Evolutionary conservation across 2,888 invertebrate genomes (phyloP).

Genomic region (Argyresthia albistria): DNA sequence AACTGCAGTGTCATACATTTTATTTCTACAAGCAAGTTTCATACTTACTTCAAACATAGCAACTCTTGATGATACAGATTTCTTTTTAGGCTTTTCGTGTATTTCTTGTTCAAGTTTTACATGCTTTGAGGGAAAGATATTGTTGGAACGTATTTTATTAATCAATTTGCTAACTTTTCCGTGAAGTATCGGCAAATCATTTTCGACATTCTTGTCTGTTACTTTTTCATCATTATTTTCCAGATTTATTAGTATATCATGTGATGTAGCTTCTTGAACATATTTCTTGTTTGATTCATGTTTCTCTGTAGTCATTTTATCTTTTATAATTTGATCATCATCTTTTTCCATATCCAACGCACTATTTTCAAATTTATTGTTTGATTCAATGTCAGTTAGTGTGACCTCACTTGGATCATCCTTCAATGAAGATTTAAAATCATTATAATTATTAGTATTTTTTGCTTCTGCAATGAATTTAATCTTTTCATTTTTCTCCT

Average conservation of each 20-base stretch:
- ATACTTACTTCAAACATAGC: conserved; percentile 53
- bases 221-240: background rate
- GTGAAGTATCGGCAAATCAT: conserved; percentile 25
- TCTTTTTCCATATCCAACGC: background rate
- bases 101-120: conserved; percentile 4
- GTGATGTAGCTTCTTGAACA: background rate
- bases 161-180: conserved; percentile 39
- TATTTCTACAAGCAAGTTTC: background rate
- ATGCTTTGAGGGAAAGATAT: conserved; percentile 1
- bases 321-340: background rate
- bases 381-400: background rate
- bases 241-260: background rate
- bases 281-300: background rate
- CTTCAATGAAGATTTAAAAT: background rate
- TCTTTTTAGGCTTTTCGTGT: conserved; percentile 14
- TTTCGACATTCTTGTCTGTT: background rate
- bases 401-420: background rate
- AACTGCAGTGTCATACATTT: background rate
- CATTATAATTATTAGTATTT: background rate
- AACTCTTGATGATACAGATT: conserved; percentile 43
- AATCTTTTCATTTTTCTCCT: too few species aligned
- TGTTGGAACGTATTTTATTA: conserved; percentile 20
- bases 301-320: background rate
- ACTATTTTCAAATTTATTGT: background rate
- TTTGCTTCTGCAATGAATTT: too few species aligned